These are phyloP conservation scores for Heliothis subflexa DNA, from an alignment of 1,140 invertebrate species.

Conservation along the genomic window DNA sequence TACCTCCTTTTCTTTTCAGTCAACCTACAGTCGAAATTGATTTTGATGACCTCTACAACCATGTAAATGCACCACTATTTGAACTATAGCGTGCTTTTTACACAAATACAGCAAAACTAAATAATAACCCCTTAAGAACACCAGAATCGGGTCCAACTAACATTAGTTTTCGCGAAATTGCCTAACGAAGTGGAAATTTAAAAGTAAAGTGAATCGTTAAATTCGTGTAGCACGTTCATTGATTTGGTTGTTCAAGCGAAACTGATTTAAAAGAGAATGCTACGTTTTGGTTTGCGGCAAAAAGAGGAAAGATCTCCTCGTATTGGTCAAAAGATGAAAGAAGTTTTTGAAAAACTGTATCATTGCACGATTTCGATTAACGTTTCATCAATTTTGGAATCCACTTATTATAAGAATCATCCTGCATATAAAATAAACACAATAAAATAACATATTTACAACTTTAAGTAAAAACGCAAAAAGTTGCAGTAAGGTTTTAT, in stretches of 20 bases:
- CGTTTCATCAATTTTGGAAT: too few species aligned
- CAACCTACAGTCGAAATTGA: too few species aligned
- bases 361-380: too few species aligned
- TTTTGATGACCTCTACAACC: neutral
- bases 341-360: too few species aligned
- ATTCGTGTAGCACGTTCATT: constrained; percentile 21
- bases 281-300: neutral
- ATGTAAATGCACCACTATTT: neutral
- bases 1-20: too few species aligned
- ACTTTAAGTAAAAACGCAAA: too few species aligned
- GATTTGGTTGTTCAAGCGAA: constrained; percentile 4
- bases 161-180: constrained; percentile 28
- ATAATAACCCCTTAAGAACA: neutral
- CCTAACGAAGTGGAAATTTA: constrained; percentile 26
- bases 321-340: too few species aligned
- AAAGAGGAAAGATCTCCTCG: neutral
- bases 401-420: too few species aligned
- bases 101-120: neutral
- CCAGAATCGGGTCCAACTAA: constrained; percentile 12
- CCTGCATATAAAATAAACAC: too few species aligned
- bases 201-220: constrained; percentile 15
- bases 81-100: neutral
- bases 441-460: too few species aligned
- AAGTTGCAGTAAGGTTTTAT: too few species aligned
- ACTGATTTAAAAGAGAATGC: neutral